Conservation (phyloP, 2,113 vertebrate species). For the Leucosticte australis region DNA sequence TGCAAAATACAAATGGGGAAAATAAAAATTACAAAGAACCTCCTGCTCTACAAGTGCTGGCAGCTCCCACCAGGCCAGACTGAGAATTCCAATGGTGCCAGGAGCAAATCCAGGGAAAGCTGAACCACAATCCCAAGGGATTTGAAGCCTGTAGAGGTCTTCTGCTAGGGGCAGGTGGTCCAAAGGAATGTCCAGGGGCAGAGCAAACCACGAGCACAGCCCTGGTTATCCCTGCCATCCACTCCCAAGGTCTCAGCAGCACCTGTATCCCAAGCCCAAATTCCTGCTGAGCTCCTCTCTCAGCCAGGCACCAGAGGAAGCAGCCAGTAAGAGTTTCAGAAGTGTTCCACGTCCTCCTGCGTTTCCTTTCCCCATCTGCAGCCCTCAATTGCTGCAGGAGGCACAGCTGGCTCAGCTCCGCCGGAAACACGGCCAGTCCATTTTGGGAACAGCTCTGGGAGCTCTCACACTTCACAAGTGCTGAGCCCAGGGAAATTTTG, state of each 20-base stretch:
- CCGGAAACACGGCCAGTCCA: background rate
- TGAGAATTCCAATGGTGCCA: too few relatives aligned
- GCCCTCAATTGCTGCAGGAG: constrained; percentile 6
- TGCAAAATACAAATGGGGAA: rapidly evolving
- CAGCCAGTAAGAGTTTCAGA: background rate
- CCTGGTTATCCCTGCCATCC: background rate
- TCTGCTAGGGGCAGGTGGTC: too few relatives aligned
- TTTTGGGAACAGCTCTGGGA: background rate
- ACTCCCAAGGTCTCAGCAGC: background rate
- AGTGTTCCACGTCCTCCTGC: background rate
- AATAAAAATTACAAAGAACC: background rate
- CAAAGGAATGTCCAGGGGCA: too few relatives aligned
- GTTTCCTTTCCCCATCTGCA: background rate
- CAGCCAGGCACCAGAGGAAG: background rate
- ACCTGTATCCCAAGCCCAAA: background rate
- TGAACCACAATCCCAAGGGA: too few relatives aligned
- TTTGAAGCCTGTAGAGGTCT: too few relatives aligned
- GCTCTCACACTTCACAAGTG: background rate
- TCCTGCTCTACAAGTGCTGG: background rate
- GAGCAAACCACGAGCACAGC: too few relatives aligned
- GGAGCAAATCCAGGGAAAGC: too few relatives aligned
- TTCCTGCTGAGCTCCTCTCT: background rate
- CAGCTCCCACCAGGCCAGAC: too few relatives aligned
- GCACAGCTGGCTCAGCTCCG: constrained; percentile 19
- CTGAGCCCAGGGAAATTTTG: background rate